phyloP scores from a whole-genome alignment of 2,113 vertebrate genomes.

The Argyrosomus japonicus region DNA sequence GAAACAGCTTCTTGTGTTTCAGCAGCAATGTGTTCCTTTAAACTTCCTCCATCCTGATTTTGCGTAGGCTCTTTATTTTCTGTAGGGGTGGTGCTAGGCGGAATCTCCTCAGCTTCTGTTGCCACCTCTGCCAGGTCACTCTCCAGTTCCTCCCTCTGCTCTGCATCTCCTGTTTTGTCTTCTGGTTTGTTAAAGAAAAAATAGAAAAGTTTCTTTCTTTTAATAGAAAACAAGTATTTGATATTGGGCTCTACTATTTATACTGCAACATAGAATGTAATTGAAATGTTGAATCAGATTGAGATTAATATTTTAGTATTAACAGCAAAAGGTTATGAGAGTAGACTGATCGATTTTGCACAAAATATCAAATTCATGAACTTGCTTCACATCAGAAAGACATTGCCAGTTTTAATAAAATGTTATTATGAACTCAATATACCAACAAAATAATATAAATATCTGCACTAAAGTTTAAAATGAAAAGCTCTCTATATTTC shows the following conservation, averaged over 20 bases:
- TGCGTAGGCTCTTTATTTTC: constrained; percentile 37
- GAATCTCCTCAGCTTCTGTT: constrained; percentile 52
- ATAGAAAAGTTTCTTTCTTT: background rate
- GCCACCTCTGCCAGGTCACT: constrained; percentile 45
- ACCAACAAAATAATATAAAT: background rate
- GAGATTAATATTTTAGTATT: background rate
- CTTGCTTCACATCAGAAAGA: background rate
- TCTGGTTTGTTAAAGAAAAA: constrained; percentile 37
- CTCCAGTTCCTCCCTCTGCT: constrained; percentile 44
- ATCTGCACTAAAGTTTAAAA: background rate
- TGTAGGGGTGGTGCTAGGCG: background rate
- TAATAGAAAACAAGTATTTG: background rate
- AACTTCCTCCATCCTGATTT: constrained; percentile 8
- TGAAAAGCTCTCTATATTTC: background rate
- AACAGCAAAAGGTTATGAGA: background rate
- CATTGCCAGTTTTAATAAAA: background rate
- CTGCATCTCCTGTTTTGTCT: constrained; percentile 61
- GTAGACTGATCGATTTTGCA: background rate
- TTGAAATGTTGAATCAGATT: background rate
- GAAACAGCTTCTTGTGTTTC: constrained; percentile 40
- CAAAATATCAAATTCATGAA: background rate
- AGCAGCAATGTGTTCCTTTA: constrained; percentile 31
- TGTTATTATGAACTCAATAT: background rate
- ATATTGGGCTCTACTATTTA: background rate
- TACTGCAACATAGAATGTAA: background rate